A percentile compares a stretch with the other conserved stretches of the same genome.
Conservation (phyloP, 1,140 invertebrate genomes). For the Telenomus remus region DNA sequence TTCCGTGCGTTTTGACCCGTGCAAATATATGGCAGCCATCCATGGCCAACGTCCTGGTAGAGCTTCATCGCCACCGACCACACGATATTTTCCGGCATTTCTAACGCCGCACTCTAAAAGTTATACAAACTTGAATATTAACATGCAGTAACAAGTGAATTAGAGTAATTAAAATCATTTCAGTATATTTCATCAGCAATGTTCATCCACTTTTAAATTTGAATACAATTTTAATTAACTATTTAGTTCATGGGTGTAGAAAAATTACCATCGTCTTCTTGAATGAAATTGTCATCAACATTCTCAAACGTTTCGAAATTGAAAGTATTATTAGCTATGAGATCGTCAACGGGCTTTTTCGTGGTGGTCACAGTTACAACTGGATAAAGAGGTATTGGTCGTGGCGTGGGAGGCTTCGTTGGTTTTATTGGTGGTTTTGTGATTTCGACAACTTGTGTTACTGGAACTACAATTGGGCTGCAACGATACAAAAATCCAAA, state of each 20-base stretch:
- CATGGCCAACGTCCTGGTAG: conserved; percentile 91
- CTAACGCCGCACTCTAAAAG: conserved; percentile 85
- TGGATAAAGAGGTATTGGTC: conserved; percentile 69
- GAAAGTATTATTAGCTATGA: conserved; percentile 54
- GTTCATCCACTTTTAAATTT: no score
- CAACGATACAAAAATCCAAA: no score
- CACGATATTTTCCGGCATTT: conserved; percentile 87
- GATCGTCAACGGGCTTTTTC: conserved; percentile 44
- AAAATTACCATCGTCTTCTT: conserved; percentile 68
- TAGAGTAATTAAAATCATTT: not conserved
- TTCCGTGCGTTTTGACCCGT: conserved; percentile 88
- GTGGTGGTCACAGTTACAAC: conserved; percentile 59
- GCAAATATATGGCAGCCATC: conserved; percentile 95
- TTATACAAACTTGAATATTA: not conserved
- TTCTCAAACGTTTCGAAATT: conserved; percentile 57
- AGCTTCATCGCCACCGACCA: conserved; percentile 91
- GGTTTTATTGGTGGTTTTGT: conserved; percentile 62
- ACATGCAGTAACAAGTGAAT: not conserved
- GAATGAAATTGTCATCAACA: conserved; percentile 71
- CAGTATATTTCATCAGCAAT: not conserved
- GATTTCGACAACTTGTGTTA: conserved; percentile 7
- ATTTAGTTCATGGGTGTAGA: no score
- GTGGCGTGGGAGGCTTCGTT: conserved; percentile 66
- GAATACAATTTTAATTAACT: no score
- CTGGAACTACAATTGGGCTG: no score